A percentile compares a stretch with the other conserved stretches of the same genome.
These are phyloP conservation scores for Menidia beryllina DNA, from an alignment of 2,113 vertebrate genomes.

Conservation along the genomic window DNA sequence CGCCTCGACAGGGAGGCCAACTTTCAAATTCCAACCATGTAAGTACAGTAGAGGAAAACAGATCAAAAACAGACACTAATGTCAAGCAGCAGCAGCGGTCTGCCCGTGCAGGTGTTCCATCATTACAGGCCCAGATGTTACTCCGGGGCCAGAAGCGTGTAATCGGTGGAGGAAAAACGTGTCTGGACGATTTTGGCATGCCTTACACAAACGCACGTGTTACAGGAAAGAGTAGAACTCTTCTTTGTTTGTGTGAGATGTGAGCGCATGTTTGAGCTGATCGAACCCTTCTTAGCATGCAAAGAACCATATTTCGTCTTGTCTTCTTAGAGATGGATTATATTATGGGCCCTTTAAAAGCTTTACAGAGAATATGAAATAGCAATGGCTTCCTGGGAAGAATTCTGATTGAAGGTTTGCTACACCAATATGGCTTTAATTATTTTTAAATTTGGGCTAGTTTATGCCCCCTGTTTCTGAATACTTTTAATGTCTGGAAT, in stretches of 20 bases:
- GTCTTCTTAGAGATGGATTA: constrained; percentile 24
- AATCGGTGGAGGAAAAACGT: constrained; percentile 70
- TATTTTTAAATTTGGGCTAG: no score
- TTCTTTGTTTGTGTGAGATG: constrained; percentile 6
- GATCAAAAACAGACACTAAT: constrained; percentile 1
- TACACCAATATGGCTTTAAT: not conserved
- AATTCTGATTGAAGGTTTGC: constrained; percentile 48
- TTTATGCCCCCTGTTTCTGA: no score
- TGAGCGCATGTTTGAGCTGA: not conserved
- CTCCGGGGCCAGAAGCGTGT: constrained; percentile 46
- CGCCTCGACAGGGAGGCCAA: constrained; percentile 85
- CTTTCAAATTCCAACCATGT: constrained; percentile 88
- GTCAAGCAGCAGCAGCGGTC: constrained; percentile 3
- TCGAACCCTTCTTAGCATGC: constrained; percentile 8
- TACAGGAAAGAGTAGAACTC: not conserved
- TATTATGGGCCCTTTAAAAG: not conserved
- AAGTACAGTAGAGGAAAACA: constrained; percentile 60
- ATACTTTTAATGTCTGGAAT: no score
- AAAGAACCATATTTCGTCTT: constrained; percentile 22
- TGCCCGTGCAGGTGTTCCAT: constrained; percentile 74
- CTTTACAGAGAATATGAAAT: constrained; percentile 19
- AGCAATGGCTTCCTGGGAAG: constrained; percentile 31
- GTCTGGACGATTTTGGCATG: constrained; percentile 66
- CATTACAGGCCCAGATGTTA: constrained; percentile 82
- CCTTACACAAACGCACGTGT: constrained; percentile 20